Conservation (phyloP, 2,113 vertebrate species). For the Pygoscelis adeliae region DNA sequence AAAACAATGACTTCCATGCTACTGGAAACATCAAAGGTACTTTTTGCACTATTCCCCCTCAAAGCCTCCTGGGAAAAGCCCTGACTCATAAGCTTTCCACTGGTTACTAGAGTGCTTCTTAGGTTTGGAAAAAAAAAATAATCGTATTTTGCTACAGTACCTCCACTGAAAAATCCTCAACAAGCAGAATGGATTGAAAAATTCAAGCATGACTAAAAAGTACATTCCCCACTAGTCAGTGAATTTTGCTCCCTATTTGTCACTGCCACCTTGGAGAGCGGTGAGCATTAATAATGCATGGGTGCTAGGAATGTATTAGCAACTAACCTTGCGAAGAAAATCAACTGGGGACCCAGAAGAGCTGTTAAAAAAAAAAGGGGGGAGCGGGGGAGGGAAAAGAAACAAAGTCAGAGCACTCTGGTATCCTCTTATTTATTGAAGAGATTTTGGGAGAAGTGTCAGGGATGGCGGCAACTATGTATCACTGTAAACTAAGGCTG, state of each 20-base stretch:
- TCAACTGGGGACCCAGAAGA: slow-evolving; percentile 83
- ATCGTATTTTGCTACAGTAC: slow-evolving; percentile 70
- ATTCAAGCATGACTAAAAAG: slow-evolving; percentile 98
- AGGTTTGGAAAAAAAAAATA: not conserved
- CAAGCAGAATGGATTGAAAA: slow-evolving; percentile 91
- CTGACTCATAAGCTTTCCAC: slow-evolving; percentile 72
- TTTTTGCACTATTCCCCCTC: slow-evolving; percentile 69
- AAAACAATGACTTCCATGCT: slow-evolving; percentile 73
- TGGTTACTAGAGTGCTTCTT: slow-evolving; percentile 68
- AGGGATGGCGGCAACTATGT: slow-evolving; percentile 76
- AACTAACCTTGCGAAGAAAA: slow-evolving; percentile 92
- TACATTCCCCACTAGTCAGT: slow-evolving; percentile 96
- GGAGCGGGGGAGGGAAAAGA: not conserved
- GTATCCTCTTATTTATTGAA: slow-evolving; percentile 81
- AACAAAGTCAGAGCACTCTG: slow-evolving; percentile 31
- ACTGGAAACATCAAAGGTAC: slow-evolving; percentile 73
- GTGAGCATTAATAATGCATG: slow-evolving; percentile 99
- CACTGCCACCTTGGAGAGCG: slow-evolving; percentile 96
- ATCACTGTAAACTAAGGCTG: slow-evolving; percentile 74
- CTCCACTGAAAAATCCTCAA: slow-evolving; percentile 80
- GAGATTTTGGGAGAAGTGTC: slow-evolving; percentile 75
- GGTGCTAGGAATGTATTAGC: slow-evolving; percentile 96
- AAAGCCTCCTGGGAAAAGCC: slow-evolving; percentile 72
- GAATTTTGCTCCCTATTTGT: slow-evolving; percentile 97
- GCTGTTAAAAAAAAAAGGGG: slow-evolving; percentile 58